Percentiles rank a stretch among this genome's conserved stretches.
phyloP scores from a whole-genome alignment of 2,888 invertebrate species.

The Terebella lapidaria region DNA sequence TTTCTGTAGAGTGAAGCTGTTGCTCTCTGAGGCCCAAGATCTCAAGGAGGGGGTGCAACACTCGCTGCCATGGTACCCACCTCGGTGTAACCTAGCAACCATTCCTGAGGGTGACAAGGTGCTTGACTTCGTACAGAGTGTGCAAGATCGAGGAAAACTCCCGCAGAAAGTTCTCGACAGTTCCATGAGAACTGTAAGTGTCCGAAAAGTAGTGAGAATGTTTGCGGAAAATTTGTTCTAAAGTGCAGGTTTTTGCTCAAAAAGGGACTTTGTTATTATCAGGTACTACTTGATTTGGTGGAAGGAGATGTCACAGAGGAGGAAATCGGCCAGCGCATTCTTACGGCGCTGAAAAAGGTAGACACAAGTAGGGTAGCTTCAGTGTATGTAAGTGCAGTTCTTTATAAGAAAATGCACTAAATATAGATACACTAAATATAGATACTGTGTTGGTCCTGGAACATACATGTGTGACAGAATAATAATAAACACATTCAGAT shows the following conservation, averaged over 20 bases:
- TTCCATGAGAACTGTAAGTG: conserved; percentile 36
- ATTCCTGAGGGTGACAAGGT: conserved; percentile 32
- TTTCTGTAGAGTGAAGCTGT: conserved; percentile 51
- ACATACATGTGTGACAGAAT: no score
- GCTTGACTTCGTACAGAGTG: conserved; percentile 43
- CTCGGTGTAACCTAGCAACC: conserved; percentile 58
- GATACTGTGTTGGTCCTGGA: no score
- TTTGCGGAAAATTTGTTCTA: no score
- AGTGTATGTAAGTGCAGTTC: no score
- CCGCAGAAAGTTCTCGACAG: conserved; percentile 41
- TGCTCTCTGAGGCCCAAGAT: conserved; percentile 64
- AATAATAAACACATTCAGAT: no score
- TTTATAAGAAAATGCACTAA: no score
- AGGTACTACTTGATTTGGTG: conserved; percentile 42
- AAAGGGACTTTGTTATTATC: conserved; percentile 17
- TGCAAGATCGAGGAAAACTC: conserved; percentile 41
- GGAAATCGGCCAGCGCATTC: conserved; percentile 74
- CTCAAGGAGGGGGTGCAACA: conserved; percentile 63
- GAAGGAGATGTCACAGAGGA: conserved; percentile 52
- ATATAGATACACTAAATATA: no score
- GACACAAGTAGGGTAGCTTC: no score
- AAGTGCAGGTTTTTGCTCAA: no score
- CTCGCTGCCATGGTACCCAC: conserved; percentile 74
- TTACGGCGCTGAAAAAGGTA: conserved; percentile 64
- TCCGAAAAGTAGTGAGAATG: no score